Conservation (phyloP, 2,888 invertebrate species). For the Caenorhabditis panamensis region DNA sequence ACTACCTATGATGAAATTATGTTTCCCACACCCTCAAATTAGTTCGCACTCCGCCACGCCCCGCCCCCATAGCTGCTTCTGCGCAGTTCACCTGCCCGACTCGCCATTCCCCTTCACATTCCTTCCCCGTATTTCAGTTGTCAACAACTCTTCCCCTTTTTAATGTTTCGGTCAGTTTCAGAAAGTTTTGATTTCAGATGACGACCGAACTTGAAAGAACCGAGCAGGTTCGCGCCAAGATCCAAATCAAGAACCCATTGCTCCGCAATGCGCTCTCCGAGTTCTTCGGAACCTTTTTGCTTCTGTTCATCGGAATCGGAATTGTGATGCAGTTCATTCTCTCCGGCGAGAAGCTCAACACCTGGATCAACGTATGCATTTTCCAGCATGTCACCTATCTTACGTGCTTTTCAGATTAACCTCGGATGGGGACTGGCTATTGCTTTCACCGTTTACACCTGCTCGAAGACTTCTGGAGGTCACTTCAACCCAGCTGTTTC, state of each 20-base stretch:
- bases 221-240: conserved; percentile 67
- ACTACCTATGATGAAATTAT: conserved; percentile 25
- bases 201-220: conserved; percentile 57
- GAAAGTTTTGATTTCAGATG: conserved; percentile 41
- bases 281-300: conserved; percentile 75
- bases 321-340: conserved; percentile 77
- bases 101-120: conserved; percentile 1
- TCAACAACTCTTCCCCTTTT: conserved; percentile 25
- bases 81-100: conserved; percentile 40
- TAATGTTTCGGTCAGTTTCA: not conserved
- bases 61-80: conserved; percentile 18
- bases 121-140: conserved; percentile 42
- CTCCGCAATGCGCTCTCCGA: conserved; percentile 75
- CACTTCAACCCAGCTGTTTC: conserved; percentile 75
- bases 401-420: conserved; percentile 62
- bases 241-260: conserved; percentile 69
- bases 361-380: conserved; percentile 73
- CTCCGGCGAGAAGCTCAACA: conserved; percentile 74
- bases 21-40: conserved; percentile 54
- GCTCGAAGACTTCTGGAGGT: conserved; percentile 74
- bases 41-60: conserved; percentile 28
- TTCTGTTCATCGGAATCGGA: conserved; percentile 76
- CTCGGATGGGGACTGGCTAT: conserved; percentile 76
- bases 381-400: not conserved
- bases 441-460: conserved; percentile 73